These are phyloP conservation scores for Homalodisca vitripennis DNA, from an alignment of 1,140 invertebrate genomes.

Conservation along the genomic window DNA sequence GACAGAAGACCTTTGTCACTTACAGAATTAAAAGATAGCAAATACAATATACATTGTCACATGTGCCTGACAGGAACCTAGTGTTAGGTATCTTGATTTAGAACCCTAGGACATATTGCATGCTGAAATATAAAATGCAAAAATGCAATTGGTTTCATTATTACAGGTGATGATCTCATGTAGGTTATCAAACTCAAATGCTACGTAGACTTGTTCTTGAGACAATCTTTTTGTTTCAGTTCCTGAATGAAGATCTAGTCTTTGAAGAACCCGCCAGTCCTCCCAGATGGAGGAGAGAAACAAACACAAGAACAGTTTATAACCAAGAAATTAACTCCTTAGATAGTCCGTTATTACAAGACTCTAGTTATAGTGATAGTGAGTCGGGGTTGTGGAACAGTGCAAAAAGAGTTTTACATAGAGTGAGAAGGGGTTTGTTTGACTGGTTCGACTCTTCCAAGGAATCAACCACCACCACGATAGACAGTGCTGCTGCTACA, in stretches of 20 bases:
- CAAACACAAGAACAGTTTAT: not conserved
- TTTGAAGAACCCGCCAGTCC: not conserved
- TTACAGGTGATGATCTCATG: too few relatives aligned
- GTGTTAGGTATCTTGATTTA: too few relatives aligned
- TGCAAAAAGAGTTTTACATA: not conserved
- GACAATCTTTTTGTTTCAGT: conserved; percentile 21
- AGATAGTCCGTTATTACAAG: not conserved
- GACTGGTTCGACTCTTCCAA: not conserved
- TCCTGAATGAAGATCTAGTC: conserved; percentile 23
- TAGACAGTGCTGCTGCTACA: too few relatives aligned
- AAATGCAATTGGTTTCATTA: too few relatives aligned
- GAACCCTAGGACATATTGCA: too few relatives aligned
- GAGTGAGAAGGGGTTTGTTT: conserved; percentile 7
- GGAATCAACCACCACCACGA: not conserved
- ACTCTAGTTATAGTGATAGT: conserved; percentile 9
- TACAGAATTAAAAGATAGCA: too few relatives aligned
- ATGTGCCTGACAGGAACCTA: too few relatives aligned
- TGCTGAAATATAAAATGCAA: too few relatives aligned
- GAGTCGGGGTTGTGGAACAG: not conserved
- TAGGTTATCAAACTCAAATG: too few relatives aligned
- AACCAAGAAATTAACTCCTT: not conserved
- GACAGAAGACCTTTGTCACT: too few relatives aligned
- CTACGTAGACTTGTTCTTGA: too few relatives aligned
- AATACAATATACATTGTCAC: too few relatives aligned
- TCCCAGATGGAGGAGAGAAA: not conserved